These are phyloP conservation scores for Tenthredo amoena DNA, from an alignment of 2,888 invertebrate species.

Conservation along the genomic window DNA sequence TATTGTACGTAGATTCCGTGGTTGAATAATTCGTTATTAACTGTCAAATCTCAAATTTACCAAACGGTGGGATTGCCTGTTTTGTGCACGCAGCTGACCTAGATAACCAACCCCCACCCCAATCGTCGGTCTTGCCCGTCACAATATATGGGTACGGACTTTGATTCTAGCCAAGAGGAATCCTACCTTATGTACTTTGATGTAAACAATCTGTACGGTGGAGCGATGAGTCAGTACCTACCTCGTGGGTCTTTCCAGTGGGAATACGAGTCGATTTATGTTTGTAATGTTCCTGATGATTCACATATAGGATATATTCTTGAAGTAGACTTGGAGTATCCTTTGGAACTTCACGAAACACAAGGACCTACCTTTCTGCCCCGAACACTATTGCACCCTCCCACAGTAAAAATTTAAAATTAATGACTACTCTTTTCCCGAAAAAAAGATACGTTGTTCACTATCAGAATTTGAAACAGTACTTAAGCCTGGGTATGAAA, in stretches of 20 bases:
- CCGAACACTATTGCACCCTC: not conserved
- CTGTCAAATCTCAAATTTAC: too few species aligned
- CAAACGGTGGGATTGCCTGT: too few species aligned
- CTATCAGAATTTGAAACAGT: too few species aligned
- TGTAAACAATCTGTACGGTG: not conserved
- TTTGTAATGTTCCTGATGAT: not conserved
- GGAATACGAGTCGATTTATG: not conserved
- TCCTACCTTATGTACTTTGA: conserved; percentile 58
- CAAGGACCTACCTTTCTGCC: not conserved
- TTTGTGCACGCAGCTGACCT: too few species aligned
- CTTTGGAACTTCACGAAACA: not conserved
- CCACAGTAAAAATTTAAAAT: not conserved
- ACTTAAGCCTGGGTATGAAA: not conserved
- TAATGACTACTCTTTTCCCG: not conserved
- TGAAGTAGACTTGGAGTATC: not conserved
- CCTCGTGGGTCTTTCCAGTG: not conserved
- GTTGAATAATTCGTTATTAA: too few species aligned
- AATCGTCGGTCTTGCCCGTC: too few species aligned
- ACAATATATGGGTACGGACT: conserved; percentile 58
- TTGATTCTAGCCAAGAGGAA: conserved; percentile 60
- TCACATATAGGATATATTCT: not conserved
- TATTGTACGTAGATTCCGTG: too few species aligned
- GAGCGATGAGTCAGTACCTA: not conserved
- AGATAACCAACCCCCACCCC: too few species aligned
- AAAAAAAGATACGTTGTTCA: too few species aligned